phyloP scores from a whole-genome alignment of 1,140 invertebrate species.

The Drosophila tsacasi region DNA sequence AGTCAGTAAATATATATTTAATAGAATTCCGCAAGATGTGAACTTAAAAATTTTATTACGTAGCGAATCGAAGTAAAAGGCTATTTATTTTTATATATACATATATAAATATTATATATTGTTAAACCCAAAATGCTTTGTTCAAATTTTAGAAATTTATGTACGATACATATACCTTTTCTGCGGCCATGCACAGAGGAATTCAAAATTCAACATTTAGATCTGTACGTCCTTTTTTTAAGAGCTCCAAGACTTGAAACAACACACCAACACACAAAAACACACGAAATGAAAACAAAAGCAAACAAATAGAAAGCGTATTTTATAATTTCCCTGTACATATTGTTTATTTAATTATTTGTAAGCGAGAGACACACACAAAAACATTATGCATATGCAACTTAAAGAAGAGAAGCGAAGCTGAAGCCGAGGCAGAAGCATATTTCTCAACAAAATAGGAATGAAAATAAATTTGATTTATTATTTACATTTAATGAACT shows the following conservation, averaged over 20 bases:
- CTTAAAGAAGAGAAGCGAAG: constrained; percentile 48
- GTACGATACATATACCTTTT: constrained; percentile 28
- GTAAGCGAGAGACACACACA: constrained; percentile 39
- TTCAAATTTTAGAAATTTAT: constrained; percentile 39
- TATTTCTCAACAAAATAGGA: constrained; percentile 47
- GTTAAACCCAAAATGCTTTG: constrained; percentile 52
- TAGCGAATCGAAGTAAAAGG: constrained; percentile 71
- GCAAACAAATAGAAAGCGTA: constrained; percentile 28
- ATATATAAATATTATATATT: constrained; percentile 11
- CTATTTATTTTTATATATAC: constrained; percentile 69
- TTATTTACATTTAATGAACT: constrained; percentile 72
- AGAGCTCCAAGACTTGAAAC: constrained; percentile 80
- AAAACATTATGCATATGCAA: constrained; percentile 46
- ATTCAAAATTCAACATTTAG: constrained; percentile 70
- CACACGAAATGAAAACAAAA: constrained; percentile 34
- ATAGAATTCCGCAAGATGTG: constrained; percentile 55
- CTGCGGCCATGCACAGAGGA: constrained; percentile 79
- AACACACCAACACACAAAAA: constrained; percentile 16
- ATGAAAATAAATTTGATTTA: constrained; percentile 71
- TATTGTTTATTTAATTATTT: constrained; percentile 82
- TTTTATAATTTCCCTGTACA: constrained; percentile 61
- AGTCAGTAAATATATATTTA: constrained; percentile 72
- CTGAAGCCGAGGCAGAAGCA: constrained; percentile 19
- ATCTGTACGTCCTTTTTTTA: constrained; percentile 58
- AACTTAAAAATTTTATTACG: constrained; percentile 61